phyloP scores from a whole-genome alignment of 2,113 vertebrate species.

The Ciconia boyciana region DNA sequence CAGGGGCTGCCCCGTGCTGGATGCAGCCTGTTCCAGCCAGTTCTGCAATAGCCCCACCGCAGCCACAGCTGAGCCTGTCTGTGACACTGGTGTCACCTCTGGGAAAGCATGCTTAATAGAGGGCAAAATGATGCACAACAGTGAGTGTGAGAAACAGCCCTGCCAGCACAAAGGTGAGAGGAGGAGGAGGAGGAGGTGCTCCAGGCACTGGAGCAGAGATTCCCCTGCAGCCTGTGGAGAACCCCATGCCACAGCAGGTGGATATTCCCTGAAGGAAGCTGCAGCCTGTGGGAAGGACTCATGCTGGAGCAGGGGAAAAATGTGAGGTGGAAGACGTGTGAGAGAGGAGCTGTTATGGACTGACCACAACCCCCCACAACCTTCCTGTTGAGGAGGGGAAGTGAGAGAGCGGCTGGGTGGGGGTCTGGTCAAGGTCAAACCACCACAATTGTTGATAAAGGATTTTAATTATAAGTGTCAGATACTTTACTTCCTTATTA shows the following conservation, averaged over 20 bases:
- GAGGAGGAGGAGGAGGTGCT: background rate
- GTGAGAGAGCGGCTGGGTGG: background rate
- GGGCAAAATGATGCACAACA: background rate
- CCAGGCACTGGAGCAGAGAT: background rate
- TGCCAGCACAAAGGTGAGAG: background rate
- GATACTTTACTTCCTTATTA: background rate
- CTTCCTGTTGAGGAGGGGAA: background rate
- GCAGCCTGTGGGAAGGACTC: background rate
- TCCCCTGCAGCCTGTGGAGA: background rate
- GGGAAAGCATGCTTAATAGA: background rate
- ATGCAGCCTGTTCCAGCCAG: accelerated
- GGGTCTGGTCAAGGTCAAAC: background rate
- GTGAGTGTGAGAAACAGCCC: background rate
- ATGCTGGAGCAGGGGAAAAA: background rate
- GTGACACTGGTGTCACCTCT: background rate
- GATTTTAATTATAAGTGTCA: background rate
- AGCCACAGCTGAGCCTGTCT: too few relatives aligned
- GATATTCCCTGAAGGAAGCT: background rate
- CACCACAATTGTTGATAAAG: background rate
- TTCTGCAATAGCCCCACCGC: background rate
- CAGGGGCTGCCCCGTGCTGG: background rate
- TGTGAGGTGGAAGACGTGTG: accelerated
- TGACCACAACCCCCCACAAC: background rate
- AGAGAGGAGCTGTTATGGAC: background rate
- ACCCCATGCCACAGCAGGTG: background rate